Percentiles rank a stretch among this genome's conserved stretches.
These are phyloP conservation scores for Mimas tiliae DNA, from an alignment of 2,888 invertebrate genomes.

Conservation along the genomic window DNA sequence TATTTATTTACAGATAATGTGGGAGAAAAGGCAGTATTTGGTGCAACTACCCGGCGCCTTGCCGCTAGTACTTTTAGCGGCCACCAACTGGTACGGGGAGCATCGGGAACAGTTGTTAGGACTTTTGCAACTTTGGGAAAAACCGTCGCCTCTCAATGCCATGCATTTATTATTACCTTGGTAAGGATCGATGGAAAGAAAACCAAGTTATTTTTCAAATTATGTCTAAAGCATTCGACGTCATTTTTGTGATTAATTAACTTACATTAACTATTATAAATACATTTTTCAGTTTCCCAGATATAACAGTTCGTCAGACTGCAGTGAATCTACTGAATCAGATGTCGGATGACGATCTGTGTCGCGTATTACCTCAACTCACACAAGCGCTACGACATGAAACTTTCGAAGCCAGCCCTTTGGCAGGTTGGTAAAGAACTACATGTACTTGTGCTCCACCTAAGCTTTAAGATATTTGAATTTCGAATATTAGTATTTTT, in stretches of 20 bases:
- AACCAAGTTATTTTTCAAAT: too few species aligned
- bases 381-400: constrained; percentile 96
- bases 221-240: too few species aligned
- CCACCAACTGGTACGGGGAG: constrained; percentile 96
- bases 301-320: constrained; percentile 92
- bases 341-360: constrained; percentile 94
- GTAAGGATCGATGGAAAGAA: constrained; percentile 68
- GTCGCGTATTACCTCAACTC: constrained; percentile 96
- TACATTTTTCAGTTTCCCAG: constrained; percentile 93
- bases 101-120: constrained; percentile 94
- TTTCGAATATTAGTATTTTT: too few species aligned
- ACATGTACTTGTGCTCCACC: background rate
- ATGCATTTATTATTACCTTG: constrained; percentile 96
- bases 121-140: constrained; percentile 94
- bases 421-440: constrained; percentile 83
- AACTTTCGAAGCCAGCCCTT: constrained; percentile 94
- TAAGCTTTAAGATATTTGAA: too few species aligned
- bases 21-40: constrained; percentile 97
- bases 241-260: too few species aligned
- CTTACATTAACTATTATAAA: too few species aligned
- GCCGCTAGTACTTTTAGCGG: constrained; percentile 93
- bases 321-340: constrained; percentile 93
- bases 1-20: constrained; percentile 87
- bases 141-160: constrained; percentile 94
- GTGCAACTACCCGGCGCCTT: constrained; percentile 93